These are phyloP conservation scores for Agriopis marginaria DNA, from an alignment of 2,888 invertebrate species.

Conservation along the genomic window DNA sequence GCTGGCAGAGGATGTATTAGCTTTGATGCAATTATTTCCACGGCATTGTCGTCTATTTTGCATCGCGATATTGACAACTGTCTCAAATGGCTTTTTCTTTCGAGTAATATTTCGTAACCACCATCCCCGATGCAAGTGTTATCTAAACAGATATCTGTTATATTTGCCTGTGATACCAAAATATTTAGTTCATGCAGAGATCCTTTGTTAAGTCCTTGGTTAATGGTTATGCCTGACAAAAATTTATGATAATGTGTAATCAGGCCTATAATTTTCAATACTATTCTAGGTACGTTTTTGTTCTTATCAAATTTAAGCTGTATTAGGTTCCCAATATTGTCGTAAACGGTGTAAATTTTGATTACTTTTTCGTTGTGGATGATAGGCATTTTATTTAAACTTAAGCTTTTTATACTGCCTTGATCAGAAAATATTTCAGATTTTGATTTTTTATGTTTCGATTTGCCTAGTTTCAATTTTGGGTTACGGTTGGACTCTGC, in stretches of 20 bases:
- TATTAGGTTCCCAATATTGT: conserved; percentile 52
- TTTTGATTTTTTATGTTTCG: background rate
- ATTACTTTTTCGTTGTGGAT: conserved; percentile 34
- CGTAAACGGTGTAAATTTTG: conserved; percentile 53
- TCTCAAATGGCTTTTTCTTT: background rate
- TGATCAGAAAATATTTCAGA: background rate
- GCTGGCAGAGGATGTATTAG: conserved; percentile 9
- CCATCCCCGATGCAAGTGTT: background rate
- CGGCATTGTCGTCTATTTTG: conserved; percentile 5
- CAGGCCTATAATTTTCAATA: conserved; percentile 60
- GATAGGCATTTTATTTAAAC: background rate
- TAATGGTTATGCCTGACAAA: conserved; percentile 56
- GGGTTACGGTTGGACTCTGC: background rate
- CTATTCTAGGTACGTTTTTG: conserved; percentile 51
- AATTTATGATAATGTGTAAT: conserved; percentile 55
- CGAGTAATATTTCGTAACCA: conserved; percentile 17
- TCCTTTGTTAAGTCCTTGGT: conserved; percentile 50
- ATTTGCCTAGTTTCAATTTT: background rate
- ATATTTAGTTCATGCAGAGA: conserved; percentile 8
- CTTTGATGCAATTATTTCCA: conserved; percentile 12
- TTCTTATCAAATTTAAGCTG: conserved; percentile 61
- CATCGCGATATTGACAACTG: conserved; percentile 23
- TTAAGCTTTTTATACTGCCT: background rate
- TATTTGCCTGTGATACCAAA: background rate
- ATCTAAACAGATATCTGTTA: conserved; percentile 30